A percentile compares a stretch with the other conserved stretches of the same genome.
Conservation (phyloP, 2,113 vertebrate species). For the Chauna torquata region DNA sequence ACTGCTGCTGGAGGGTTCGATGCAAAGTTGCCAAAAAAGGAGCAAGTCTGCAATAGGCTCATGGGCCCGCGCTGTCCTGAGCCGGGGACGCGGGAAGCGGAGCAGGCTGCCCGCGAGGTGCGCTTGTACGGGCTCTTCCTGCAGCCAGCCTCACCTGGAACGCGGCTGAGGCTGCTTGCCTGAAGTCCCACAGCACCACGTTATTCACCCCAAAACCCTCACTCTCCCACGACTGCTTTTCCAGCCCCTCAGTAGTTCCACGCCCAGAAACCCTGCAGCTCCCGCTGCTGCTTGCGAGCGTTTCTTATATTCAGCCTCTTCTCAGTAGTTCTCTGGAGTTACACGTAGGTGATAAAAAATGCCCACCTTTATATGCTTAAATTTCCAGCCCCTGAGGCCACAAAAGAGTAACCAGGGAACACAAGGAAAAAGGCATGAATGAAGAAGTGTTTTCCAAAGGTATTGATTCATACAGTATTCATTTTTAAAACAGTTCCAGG, state of each 20-base stretch:
- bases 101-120: no score
- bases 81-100: no score
- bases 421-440: neutral
- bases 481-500: neutral
- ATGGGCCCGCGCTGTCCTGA: no score
- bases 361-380: fast-evolving
- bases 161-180: no score
- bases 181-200: no score
- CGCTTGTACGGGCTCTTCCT: no score
- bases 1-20: no score
- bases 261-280: neutral
- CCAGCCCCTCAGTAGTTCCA: neutral
- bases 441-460: neutral
- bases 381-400: neutral
- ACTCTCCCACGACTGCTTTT: neutral
- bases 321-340: neutral
- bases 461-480: neutral
- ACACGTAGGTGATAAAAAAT: fast-evolving
- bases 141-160: no score
- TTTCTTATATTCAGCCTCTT: neutral
- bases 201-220: no score
- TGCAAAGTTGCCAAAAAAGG: no score
- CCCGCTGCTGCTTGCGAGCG: neutral
- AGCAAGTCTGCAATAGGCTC: neutral
- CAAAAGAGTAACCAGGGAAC: neutral